phyloP scores from a whole-genome alignment of 2,888 invertebrate genomes.

The Agrochola macilenta region DNA sequence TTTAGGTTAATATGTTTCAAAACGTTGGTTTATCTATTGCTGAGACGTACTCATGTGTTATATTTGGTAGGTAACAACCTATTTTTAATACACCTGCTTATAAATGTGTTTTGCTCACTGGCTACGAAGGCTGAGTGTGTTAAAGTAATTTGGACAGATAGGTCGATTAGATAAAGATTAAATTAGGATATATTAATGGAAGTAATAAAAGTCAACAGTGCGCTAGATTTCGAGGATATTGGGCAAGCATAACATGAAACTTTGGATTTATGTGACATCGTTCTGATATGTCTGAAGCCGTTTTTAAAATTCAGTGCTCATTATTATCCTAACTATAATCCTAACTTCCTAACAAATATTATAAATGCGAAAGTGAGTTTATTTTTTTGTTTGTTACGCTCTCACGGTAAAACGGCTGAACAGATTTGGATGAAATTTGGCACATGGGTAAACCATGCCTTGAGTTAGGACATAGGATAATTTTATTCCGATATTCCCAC shows the following conservation, averaged over 20 bases:
- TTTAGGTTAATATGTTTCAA: slow-evolving; percentile 78
- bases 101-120: slow-evolving; percentile 16
- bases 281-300: not conserved
- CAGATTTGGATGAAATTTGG: too few species aligned
- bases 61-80: slow-evolving; percentile 29
- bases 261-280: not conserved
- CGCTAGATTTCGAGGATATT: not conserved
- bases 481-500: too few species aligned
- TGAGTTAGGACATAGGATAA: too few species aligned
- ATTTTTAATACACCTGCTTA: slow-evolving; percentile 23
- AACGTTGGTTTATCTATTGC: slow-evolving; percentile 59
- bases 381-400: too few species aligned
- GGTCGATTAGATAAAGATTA: not conserved
- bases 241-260: not conserved
- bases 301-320: not conserved
- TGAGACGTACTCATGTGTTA: slow-evolving; percentile 43
- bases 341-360: too few species aligned
- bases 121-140: slow-evolving; percentile 5
- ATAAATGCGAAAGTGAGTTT: too few species aligned
- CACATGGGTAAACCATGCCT: too few species aligned
- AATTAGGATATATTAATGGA: slow-evolving; percentile 12
- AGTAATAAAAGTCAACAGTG: not conserved
- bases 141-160: slow-evolving; percentile 1
- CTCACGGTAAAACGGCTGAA: too few species aligned
- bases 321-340: not conserved